Base-by-base conservation (phyloP, 2,797 vertebrate species). In the Heliangelus exortis region DNA sequence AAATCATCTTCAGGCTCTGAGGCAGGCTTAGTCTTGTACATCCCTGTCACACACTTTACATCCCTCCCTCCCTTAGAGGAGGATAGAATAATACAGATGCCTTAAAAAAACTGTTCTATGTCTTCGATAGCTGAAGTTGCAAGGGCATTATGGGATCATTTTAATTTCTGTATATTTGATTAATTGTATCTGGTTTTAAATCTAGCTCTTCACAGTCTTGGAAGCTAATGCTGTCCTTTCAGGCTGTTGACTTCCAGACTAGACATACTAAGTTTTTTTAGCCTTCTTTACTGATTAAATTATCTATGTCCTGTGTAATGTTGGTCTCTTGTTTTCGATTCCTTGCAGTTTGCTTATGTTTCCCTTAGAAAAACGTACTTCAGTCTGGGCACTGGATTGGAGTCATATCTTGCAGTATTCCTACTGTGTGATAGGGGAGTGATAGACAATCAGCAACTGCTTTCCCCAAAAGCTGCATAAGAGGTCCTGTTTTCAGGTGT, bases 381-480 rank as follows among this genome's bases (percentile, higher is more conserved):
- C 18, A 57, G 6, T 57, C 54, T 39, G 23, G 55, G 36, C 28
- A 25, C 17, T 39, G 36, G 20, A 41, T 41, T 69, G 39, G 36
- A 72, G 15, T 33, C 14, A 3, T 47, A 1, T 15, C 33, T 18
- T 69, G 39, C n/a, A n/a, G 13, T 25, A 13, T n/a, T 63, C 19
- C 31, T 57, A 2, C 26, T n/a, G n/a, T n/a, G n/a, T n/a, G n/a
- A n/a, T n/a, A 23, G 20, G 7, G 15, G 14, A 58, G 9, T 5
- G 8, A 41, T 19, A n/a, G 43, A 12, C 61, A 86, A 43, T 8
- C 26, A 26, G 29, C 26, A 81, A 23, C 28, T 61, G 28, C 45
- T 65, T 25, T 50, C 82, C 67, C 41, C 12, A 57, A 19, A 23
- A 0, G 0, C 29, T 0, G 0, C 1, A 0, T 20, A 11, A 77